Evolutionary conservation across 2,888 invertebrate genomes (phyloP).

Genomic region (Phasia obesa): DNA sequence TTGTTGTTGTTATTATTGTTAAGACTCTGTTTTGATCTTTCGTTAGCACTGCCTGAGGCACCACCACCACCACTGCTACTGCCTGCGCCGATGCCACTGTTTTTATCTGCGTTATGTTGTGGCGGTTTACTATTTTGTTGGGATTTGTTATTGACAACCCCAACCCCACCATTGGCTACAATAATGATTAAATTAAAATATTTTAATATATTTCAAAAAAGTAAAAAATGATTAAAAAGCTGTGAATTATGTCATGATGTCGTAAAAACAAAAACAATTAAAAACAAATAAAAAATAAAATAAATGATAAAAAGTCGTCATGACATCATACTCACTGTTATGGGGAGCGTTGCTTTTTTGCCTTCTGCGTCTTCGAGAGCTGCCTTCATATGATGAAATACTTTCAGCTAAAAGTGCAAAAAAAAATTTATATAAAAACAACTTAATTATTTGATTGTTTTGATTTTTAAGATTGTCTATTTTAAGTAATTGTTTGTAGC

Average conservation of each 20-base stretch:
- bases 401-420: constrained; percentile 79
- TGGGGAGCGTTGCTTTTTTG: constrained; percentile 81
- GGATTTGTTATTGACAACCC: constrained; percentile 80
- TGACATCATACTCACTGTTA: constrained; percentile 81
- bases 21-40: constrained; percentile 74
- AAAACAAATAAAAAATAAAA: constrained; percentile 8
- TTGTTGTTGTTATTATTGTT: constrained; percentile 74
- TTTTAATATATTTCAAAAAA: constrained; percentile 6
- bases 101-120: constrained; percentile 79
- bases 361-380: constrained; percentile 81
- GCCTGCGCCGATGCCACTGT: constrained; percentile 74
- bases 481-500: not conserved
- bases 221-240: too few species aligned
- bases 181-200: constrained; percentile 32
- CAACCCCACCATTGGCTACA: constrained; percentile 80
- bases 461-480: not conserved
- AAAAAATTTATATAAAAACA: not conserved
- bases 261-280: not conserved
- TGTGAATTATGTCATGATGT: not conserved
- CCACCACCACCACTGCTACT: constrained; percentile 69
- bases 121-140: constrained; percentile 78
- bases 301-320: constrained; percentile 31
- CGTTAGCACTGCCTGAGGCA: constrained; percentile 74
- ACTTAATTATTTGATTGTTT: not conserved
- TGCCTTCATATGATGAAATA: constrained; percentile 82